Conservation (phyloP, 2,113 vertebrate genomes). For the Phalacrocorax pelagicus region DNA sequence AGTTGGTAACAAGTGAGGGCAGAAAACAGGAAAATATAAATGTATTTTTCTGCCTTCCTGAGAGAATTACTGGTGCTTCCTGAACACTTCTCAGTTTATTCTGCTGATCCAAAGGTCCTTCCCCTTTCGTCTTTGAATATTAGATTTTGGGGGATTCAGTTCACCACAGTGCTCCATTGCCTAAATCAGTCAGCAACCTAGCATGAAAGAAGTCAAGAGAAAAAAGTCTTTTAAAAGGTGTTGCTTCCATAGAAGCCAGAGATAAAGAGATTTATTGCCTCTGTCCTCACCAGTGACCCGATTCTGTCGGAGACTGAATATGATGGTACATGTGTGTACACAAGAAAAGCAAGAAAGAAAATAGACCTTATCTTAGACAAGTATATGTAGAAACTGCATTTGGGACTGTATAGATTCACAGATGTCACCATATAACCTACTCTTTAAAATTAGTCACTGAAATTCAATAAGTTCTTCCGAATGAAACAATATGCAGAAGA, state of each 20-base stretch:
- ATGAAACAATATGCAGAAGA: not conserved
- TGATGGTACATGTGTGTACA: not conserved
- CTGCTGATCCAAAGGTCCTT: constrained; percentile 51
- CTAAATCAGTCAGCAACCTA: constrained; percentile 60
- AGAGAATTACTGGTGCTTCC: constrained; percentile 18
- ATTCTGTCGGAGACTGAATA: constrained; percentile 28
- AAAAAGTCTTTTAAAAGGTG: constrained; percentile 65
- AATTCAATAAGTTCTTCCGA: not conserved
- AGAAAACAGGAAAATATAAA: constrained; percentile 52
- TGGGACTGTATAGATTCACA: not conserved
- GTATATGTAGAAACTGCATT: not conserved
- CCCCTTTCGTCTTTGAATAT: constrained; percentile 61
- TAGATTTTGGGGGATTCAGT: constrained; percentile 63
- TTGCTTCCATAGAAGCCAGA: constrained; percentile 65
- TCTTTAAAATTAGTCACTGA: not conserved
- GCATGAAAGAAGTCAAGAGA: constrained; percentile 59
- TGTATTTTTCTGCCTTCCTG: constrained; percentile 19
- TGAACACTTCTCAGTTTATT: constrained; percentile 52
- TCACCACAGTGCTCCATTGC: constrained; percentile 48
- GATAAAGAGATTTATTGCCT: constrained; percentile 69
- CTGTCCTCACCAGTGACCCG: constrained; percentile 44
- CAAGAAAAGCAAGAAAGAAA: not conserved
- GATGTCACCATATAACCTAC: not conserved
- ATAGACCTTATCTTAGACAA: constrained; percentile 6
- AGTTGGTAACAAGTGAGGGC: not conserved